phyloP scores from a whole-genome alignment of 2,113 vertebrate species.

The Podarcis cretensis region DNA sequence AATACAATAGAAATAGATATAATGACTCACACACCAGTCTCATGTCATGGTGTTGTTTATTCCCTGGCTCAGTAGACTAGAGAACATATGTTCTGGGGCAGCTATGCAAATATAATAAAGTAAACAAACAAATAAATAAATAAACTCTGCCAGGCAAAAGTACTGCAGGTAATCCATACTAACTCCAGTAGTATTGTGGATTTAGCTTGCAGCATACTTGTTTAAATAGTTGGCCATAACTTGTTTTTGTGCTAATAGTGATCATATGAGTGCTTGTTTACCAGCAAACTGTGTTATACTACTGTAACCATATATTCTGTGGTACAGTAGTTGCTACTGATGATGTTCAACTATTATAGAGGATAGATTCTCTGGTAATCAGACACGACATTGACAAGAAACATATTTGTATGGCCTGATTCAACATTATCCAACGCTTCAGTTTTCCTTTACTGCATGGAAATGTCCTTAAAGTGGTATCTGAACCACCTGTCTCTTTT shows the following conservation, averaged over 20 bases:
- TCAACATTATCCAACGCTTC: background rate
- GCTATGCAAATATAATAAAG: background rate
- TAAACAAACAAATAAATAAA: background rate
- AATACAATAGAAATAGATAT: background rate
- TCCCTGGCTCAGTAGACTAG: background rate
- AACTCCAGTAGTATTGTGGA: background rate
- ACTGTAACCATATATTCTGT: background rate
- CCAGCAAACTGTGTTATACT: background rate
- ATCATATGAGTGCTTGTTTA: background rate
- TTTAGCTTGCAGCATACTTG: background rate
- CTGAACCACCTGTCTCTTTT: background rate
- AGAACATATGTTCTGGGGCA: background rate
- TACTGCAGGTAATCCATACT: background rate
- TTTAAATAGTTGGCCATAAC: background rate
- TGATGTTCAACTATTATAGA: background rate
- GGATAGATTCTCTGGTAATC: background rate
- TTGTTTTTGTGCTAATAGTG: background rate
- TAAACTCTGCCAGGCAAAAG: background rate
- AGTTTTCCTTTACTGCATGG: background rate
- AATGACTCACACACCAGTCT: background rate
- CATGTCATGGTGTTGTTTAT: background rate
- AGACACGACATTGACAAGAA: slow-evolving; percentile 8
- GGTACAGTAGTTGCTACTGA: background rate
- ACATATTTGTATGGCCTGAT: background rate
- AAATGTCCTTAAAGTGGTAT: slow-evolving; percentile 19